phyloP scores from a whole-genome alignment of 2,888 invertebrate species.

The Himalopsyche anomala region DNA sequence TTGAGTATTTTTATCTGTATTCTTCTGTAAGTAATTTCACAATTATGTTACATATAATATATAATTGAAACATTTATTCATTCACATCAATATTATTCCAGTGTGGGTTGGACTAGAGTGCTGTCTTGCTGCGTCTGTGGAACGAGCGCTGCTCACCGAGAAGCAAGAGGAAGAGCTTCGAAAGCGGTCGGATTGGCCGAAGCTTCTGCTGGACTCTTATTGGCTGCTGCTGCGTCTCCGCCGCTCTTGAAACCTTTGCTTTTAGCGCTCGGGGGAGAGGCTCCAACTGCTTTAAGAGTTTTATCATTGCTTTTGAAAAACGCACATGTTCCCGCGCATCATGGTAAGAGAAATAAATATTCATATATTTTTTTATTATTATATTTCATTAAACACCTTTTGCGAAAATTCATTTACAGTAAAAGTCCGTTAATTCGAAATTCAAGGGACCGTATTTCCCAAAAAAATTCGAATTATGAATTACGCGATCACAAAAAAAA shows the following conservation, averaged over 20 bases:
- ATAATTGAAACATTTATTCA: not conserved
- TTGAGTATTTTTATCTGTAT: not conserved
- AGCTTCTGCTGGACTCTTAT: conserved; percentile 70
- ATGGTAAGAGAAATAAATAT: conserved; percentile 51
- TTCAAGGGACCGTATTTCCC: too few species aligned
- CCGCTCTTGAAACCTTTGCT: conserved; percentile 63
- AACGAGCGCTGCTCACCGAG: conserved; percentile 69
- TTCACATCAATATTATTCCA: conserved; percentile 68
- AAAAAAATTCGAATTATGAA: too few species aligned
- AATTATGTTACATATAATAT: not conserved
- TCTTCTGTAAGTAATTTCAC: too few species aligned
- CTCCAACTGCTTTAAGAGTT: conserved; percentile 67
- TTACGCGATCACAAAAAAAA: too few species aligned
- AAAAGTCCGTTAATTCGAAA: too few species aligned
- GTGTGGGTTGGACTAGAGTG: conserved; percentile 90
- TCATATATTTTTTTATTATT: not conserved
- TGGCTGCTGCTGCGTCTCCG: conserved; percentile 66
- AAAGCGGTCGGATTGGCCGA: conserved; percentile 69
- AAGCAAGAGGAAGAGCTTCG: conserved; percentile 68
- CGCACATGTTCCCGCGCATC: conserved; percentile 71
- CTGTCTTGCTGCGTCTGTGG: conserved; percentile 86
- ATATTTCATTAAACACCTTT: too few species aligned
- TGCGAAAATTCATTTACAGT: too few species aligned
- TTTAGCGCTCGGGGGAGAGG: conserved; percentile 66
- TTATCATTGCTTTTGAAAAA: conserved; percentile 69